Evolutionary conservation across 2,888 invertebrate species (phyloP).

Genomic region (Omphaloscelis lunosa): DNA sequence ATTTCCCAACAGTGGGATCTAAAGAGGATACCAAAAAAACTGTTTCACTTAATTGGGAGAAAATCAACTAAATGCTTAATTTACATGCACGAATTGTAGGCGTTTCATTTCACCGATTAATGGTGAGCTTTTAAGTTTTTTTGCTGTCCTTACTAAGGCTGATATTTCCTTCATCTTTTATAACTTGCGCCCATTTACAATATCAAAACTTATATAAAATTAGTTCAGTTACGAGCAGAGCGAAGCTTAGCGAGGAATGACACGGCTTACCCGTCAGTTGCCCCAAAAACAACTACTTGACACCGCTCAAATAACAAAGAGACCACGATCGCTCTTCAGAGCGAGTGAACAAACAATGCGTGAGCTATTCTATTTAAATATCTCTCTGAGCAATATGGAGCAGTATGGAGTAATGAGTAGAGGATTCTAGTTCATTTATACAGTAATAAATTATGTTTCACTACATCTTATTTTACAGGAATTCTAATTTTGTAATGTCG

Average conservation of each 20-base stretch:
- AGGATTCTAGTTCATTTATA: conserved; percentile 42
- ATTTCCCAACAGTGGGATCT: neutral
- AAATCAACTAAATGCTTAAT: neutral
- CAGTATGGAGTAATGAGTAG: conserved; percentile 36
- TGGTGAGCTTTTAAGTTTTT: neutral
- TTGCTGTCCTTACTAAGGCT: neutral
- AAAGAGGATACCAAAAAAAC: neutral
- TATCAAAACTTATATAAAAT: neutral
- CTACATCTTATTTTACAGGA: conserved; percentile 11
- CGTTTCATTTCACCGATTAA: neutral
- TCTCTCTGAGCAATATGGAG: conserved; percentile 21
- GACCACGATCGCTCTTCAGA: conserved; percentile 33
- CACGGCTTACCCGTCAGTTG: neutral
- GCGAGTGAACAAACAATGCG: conserved; percentile 47
- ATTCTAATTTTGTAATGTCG: conserved; percentile 19
- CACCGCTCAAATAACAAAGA: conserved; percentile 52
- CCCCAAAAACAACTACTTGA: conserved; percentile 32
- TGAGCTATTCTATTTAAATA: conserved; percentile 51
- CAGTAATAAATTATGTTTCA: conserved; percentile 25
- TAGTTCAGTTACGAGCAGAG: neutral
- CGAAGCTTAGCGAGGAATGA: conserved; percentile 25
- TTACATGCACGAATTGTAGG: neutral
- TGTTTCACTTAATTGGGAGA: neutral
- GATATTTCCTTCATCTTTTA: neutral
- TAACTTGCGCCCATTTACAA: neutral